These are phyloP conservation scores for Eriocheir sinensis DNA, from an alignment of 1,140 invertebrate genomes.

Conservation along the genomic window DNA sequence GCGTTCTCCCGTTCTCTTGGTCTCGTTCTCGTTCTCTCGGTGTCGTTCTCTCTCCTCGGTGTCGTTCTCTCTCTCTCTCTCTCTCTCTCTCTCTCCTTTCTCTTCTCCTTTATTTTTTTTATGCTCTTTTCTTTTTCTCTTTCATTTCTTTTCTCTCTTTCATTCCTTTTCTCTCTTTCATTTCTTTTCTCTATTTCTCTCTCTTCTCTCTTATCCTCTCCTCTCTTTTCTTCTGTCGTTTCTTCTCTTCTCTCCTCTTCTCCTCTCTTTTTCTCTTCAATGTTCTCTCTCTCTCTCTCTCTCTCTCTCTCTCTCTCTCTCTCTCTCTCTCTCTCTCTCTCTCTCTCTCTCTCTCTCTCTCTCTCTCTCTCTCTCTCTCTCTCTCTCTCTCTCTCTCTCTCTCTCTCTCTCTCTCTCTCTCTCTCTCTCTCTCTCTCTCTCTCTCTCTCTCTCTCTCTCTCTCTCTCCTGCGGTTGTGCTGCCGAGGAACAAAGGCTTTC, in stretches of 20 bases:
- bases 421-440: background rate
- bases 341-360: conserved; percentile 52
- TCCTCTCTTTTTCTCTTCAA: background rate
- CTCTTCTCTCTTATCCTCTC: background rate
- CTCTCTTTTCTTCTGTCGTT: background rate
- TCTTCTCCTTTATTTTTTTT: background rate
- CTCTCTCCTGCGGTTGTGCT: too few species aligned
- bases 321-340: background rate
- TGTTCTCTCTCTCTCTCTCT: conserved; percentile 23
- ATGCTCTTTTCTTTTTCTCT: too few species aligned
- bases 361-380: conserved; percentile 62
- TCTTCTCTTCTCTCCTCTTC: conserved; percentile 6
- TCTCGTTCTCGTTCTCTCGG: background rate
- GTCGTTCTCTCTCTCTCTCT: background rate
- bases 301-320: conserved; percentile 35
- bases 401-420: background rate
- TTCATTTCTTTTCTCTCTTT: background rate
- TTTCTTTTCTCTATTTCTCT: background rate
- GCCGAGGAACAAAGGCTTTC: too few species aligned
- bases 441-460: background rate
- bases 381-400: background rate
- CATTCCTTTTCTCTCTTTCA: conserved; percentile 8
- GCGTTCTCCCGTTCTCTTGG: too few species aligned
- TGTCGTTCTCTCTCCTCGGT: background rate
- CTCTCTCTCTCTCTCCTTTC: background rate